Base-by-base conservation (phyloP, 2,888 invertebrate species). In the Serrognathus titanus region DNA sequence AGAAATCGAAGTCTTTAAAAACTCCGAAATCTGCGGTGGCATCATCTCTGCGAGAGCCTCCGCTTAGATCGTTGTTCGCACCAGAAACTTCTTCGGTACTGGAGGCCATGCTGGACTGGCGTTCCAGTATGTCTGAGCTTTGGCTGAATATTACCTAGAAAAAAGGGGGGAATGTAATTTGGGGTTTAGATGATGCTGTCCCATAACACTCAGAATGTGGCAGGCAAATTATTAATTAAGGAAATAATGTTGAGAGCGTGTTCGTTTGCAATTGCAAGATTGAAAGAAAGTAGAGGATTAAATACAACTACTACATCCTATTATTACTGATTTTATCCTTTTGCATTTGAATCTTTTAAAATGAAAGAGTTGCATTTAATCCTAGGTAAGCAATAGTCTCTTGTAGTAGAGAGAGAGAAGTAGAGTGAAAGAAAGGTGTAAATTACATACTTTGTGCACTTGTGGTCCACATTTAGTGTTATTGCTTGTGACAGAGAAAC, bases 1-100 rank as follows among this genome's bases (percentile, higher is more conserved):
- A 82, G 77, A 99, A 99, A 79, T 99, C 99, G 75, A 99, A 99
- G 79, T 97, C 97, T 78, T 96, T 95, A 78, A 97, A 96, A 2
- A 96, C 94, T 0, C 95, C 94, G 74, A 97, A 95, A 76, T 94
- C 92, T 66, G 91, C 89, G 10, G 83, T 85, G 47, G 88, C 85
- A 65, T 92, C 90, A 69, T 90, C 90, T 35, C 89, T 78, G 60
- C 88, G 81, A 0, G 92, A 92, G 1, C 90, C 92, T 35, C 88
- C 90, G 59, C 93, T 92, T 4, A 90, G 83, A 75, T 94, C 94
- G 66, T 89, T 88, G 65, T 88, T 88, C 16, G 85, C 86, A 0
- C 85, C 86, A 0, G 92, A 92, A 24, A 94, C 90, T 77, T 96
- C 96, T 76, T 97, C 97, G 2, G 95, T 90, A 12, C 95, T 95